Evolutionary conservation across 2,797 vertebrate species (phyloP), one percentile per base, ranked within the genome.

Genomic region (Coreius guichenoti): DNA sequence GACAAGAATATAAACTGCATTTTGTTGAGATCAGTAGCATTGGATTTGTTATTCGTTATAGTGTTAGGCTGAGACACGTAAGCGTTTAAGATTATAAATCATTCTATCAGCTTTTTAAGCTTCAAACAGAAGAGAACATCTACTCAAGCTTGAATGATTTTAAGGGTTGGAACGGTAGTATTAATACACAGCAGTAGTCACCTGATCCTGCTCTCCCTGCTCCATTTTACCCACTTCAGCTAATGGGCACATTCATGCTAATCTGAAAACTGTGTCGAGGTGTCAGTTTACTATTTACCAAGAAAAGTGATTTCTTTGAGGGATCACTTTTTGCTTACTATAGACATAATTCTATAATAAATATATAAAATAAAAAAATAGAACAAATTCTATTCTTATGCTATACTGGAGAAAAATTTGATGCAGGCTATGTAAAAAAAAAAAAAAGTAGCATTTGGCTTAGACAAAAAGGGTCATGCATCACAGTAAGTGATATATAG

Each of bases 191-290:
- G 61, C 26, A 6, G 58, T 5, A 29, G 84, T 86, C 78, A 43
- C 81, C 43, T 73, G 80, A 70, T 86, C 63, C 56, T 31, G 54
- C 36, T 17, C 83, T 54, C 49, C n/a, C 76, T 76, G 29, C 51
- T 58, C 68, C 21, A 21, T 54, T 83, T 68, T 23, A 69, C 61
- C 49, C 72, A 76, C 45, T 70, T 68, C 26, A 29, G 3, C n/a
- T 86, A 82, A 81, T 84, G 73, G 63, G 36, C 72, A 51, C 80
- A 81, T 76, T 45, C 69, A 36, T 39, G 11, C 54, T 81, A 81
- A 82, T 85, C 82, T 56, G 43, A 88, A 75, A 72, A 33, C 84
- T 45, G 33, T 65, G 75, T 58, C 29, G 74, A 80, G 12, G 17
- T 58, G 45, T 77, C 74, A 79, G 65, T 19, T 79, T 12, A 84